These are phyloP conservation scores for Branchinecta sandiegonensis DNA, from an alignment of 2,888 invertebrate genomes.

Conservation along the genomic window DNA sequence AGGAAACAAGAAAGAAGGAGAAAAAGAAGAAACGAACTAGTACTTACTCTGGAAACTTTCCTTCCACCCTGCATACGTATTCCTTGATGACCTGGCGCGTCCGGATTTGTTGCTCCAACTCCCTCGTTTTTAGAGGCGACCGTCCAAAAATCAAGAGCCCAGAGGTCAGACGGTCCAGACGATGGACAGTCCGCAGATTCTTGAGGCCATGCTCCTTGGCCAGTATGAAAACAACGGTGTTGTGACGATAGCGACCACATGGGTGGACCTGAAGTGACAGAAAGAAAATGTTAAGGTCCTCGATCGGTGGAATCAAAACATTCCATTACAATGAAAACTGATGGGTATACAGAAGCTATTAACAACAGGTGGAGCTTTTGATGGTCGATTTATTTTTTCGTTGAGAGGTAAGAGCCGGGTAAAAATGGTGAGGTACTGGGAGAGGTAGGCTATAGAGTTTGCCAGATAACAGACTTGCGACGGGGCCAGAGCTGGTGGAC, in stretches of 20 bases:
- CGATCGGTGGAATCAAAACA: conserved; percentile 10
- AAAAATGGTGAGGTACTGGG: no score
- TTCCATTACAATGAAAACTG: background rate
- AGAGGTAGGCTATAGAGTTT: no score
- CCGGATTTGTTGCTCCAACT: conserved; percentile 89
- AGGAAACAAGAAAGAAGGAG: background rate
- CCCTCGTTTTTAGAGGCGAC: conserved; percentile 78
- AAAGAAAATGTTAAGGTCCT: conserved; percentile 3
- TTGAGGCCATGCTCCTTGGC: conserved; percentile 89
- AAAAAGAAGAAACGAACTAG: background rate
- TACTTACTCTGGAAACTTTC: conserved; percentile 77
- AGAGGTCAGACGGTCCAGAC: conserved; percentile 91
- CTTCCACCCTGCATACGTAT: conserved; percentile 87
- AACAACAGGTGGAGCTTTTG: background rate
- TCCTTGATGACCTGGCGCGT: conserved; percentile 84
- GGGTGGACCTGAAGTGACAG: conserved; percentile 67
- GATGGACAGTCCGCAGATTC: conserved; percentile 83
- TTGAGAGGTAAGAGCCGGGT: background rate
- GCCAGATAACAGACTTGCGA: no score
- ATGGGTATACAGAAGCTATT: conserved; percentile 9
- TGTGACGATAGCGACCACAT: conserved; percentile 93
- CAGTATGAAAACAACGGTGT: conserved; percentile 89
- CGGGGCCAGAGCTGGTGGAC: no score
- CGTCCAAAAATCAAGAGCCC: conserved; percentile 83
- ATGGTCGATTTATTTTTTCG: background rate